These are phyloP conservation scores for Uromys caudimaculatus DNA, from an alignment of 2,797 vertebrate species.

Conservation along the genomic window DNA sequence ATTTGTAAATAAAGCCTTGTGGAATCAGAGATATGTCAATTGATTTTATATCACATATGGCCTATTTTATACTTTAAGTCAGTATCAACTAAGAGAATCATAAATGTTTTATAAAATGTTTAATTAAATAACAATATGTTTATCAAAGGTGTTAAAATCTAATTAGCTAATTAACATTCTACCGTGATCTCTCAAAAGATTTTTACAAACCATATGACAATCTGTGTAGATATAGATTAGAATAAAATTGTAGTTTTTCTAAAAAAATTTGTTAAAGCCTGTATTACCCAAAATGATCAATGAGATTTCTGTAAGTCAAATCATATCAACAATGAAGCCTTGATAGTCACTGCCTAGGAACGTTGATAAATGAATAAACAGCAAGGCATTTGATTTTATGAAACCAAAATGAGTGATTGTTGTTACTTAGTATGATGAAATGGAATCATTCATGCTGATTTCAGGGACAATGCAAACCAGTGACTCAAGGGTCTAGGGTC, in stretches of 20 bases:
- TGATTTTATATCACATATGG: neutral
- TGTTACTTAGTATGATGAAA: neutral
- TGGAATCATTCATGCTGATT: neutral
- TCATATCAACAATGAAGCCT: neutral
- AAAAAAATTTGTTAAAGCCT: neutral
- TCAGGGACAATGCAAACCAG: neutral
- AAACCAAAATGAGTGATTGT: neutral
- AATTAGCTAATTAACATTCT: neutral
- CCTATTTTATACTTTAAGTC: neutral
- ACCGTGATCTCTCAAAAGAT: neutral
- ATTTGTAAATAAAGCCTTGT: neutral
- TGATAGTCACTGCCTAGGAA: neutral
- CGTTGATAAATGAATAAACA: neutral
- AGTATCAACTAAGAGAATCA: neutral
- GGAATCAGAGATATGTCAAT: neutral
- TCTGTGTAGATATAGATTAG: neutral
- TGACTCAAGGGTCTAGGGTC: neutral
- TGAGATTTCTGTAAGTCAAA: neutral
- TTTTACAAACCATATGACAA: neutral
- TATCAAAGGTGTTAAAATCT: neutral
- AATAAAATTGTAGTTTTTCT: neutral
- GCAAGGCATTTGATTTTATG: neutral
- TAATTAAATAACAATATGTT: neutral
- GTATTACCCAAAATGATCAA: neutral
- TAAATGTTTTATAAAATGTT: neutral